These are phyloP conservation scores for Geotrupes spiniger DNA, from an alignment of 2,888 invertebrate genomes.

Conservation along the genomic window DNA sequence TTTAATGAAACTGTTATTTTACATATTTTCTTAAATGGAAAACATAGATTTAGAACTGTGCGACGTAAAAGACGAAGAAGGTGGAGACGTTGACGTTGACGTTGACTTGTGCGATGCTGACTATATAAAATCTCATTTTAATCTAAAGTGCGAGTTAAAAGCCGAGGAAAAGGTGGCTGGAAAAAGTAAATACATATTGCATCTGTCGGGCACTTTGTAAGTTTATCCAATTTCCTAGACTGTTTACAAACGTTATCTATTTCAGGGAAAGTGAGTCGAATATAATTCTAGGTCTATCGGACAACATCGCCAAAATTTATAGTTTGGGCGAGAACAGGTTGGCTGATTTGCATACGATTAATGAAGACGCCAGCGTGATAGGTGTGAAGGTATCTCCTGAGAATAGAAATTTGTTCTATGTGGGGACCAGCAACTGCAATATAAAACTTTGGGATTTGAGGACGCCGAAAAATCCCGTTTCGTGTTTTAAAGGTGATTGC, in stretches of 20 bases:
- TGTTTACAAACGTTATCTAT: constrained; percentile 27
- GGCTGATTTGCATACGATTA: constrained; percentile 44
- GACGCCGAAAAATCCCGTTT: constrained; percentile 49
- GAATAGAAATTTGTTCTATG: constrained; percentile 59
- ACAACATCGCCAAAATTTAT: constrained; percentile 53
- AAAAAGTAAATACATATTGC: constrained; percentile 60
- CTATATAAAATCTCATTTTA: constrained; percentile 18
- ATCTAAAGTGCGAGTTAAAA: constrained; percentile 8
- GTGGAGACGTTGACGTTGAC: no score
- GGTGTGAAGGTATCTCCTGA: constrained; percentile 60
- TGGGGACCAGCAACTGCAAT: constrained; percentile 56
- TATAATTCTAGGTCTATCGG: constrained; percentile 53
- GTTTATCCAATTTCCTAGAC: background rate
- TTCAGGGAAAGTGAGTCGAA: constrained; percentile 46
- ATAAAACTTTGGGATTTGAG: constrained; percentile 65
- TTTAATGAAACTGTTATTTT: no score
- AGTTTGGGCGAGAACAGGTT: constrained; percentile 49
- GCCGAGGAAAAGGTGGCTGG: constrained; percentile 10
- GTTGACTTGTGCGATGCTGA: constrained; percentile 17
- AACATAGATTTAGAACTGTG: no score
- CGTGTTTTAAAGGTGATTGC: constrained; percentile 49
- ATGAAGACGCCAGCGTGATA: constrained; percentile 51
- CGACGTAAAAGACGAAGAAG: no score
- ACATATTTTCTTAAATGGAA: no score
- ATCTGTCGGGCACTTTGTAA: constrained; percentile 58